Percentiles rank a stretch among this genome's conserved stretches.
Conservation (phyloP, 2,888 invertebrate genomes). For the Hyposoter didymator region DNA sequence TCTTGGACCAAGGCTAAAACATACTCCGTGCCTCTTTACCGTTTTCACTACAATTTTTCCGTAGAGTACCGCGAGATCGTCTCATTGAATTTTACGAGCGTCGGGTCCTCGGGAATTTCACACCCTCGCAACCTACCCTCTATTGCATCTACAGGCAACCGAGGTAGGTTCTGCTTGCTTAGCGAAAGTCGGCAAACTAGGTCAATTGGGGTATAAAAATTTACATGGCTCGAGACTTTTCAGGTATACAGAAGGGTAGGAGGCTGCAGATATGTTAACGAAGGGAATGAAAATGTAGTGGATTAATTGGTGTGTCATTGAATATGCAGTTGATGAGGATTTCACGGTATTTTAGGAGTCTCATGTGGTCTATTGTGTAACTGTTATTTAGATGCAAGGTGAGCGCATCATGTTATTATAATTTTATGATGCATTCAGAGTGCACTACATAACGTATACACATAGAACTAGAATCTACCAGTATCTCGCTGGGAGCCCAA, state of each 20-base stretch:
- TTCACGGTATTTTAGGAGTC: conserved; percentile 21
- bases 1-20: conserved; percentile 36
- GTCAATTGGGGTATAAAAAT: conserved; percentile 69
- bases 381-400: not conserved
- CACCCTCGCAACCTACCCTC: conserved; percentile 43
- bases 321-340: conserved; percentile 44
- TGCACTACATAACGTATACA: not conserved
- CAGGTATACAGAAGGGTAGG: conserved; percentile 23
- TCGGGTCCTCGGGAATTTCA: conserved; percentile 63
- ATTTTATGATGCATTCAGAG: conserved; percentile 6
- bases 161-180: conserved; percentile 56
- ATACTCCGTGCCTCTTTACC: conserved; percentile 28
- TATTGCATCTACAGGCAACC: conserved; percentile 27
- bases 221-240: conserved; percentile 65
- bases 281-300: conserved; percentile 56
- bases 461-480: not conserved
- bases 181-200: conserved; percentile 59
- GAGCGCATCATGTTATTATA: conserved; percentile 11
- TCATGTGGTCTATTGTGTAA: not conserved
- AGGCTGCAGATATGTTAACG: conserved; percentile 57
- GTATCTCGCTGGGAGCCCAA: not conserved
- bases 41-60: conserved; percentile 33
- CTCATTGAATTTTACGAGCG: conserved; percentile 68
- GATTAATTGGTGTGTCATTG: conserved; percentile 58
- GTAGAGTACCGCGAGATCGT: conserved; percentile 46